phyloP scores from a whole-genome alignment of 2,113 vertebrate species.

The Phaethon lepturus region DNA sequence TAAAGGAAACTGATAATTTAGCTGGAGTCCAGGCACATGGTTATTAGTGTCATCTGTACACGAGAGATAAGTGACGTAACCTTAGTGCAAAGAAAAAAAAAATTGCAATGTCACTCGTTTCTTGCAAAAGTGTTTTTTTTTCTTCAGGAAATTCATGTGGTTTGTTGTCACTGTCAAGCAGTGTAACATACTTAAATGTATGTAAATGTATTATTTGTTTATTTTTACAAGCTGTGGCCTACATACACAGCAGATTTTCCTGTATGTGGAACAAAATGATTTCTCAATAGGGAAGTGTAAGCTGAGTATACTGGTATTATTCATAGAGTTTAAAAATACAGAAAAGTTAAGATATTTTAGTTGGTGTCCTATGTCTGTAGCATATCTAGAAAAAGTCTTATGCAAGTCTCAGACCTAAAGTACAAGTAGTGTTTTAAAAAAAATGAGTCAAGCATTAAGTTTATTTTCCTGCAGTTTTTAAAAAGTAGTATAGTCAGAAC shows the following conservation, averaged over 20 bases:
- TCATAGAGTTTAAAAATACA: background rate
- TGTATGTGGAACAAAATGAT: background rate
- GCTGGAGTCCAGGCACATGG: background rate
- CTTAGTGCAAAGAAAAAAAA: background rate
- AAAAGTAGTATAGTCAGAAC: background rate
- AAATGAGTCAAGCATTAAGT: background rate
- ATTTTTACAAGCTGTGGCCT: background rate
- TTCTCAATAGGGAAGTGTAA: background rate
- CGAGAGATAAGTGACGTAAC: slow-evolving; percentile 52
- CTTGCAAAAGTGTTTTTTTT: background rate
- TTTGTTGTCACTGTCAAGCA: background rate
- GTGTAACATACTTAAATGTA: background rate
- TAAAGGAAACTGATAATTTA: slow-evolving; percentile 7
- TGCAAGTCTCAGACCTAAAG: background rate
- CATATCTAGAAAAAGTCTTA: background rate
- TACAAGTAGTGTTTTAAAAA: background rate
- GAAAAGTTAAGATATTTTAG: background rate
- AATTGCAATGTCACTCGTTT: background rate
- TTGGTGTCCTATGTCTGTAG: background rate
- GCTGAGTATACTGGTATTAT: background rate
- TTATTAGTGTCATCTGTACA: slow-evolving; percentile 37
- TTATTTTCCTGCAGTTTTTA: background rate
- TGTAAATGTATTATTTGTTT: background rate
- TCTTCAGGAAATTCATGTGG: background rate
- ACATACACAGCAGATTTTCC: background rate